Base-by-base conservation (phyloP, 1,140 invertebrate genomes). In the Onthophagus taurus region DNA sequence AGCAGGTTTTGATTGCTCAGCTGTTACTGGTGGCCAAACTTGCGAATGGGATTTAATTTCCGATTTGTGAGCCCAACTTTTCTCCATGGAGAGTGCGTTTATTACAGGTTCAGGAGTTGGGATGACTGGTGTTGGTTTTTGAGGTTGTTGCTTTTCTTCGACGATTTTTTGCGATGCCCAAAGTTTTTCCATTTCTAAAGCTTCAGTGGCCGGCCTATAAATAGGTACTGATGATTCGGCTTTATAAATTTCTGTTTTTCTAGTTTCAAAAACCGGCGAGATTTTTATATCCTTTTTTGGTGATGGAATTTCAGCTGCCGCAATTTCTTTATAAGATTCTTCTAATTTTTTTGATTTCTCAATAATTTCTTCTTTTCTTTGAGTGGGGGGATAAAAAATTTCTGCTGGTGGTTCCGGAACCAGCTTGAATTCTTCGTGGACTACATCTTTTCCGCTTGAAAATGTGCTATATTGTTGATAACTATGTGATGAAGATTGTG, bases 321-420 rank as follows among this genome's bases (percentile, higher is more conserved):
- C 26, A 14, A 36, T 19, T 24, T 23, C 33, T 38, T 37, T 38
- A 12, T 37, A 31, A 2, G 35, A 18, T 37, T 48, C 35, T 29
- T 34, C 14, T 11, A 17, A 4, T 14, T 38, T 14, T 34, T 30
- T 45, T 16, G 20, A 19, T 21, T 47, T 42, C 19, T 31, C 30
- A 18, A 11, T 21, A 16, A 29, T 21, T 18, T 31, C 34, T 31
- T 48, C 26, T 20, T 58, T 43, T 8, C 64, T 63, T 0, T 61
- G 50, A 52, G 77, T 79, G 2, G 78, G 74, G 19, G 73, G 72
- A 48, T 71, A 83, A 24, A 74, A 75, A 13, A 83, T 80, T 64
- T 83, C 76, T n/a, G 81, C 79, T 7, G 80, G 80, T 17, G 81
- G 76, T 58, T 81, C 82, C 0, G 81, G 81, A 42, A 75, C 69